These are phyloP conservation scores for Ammodytes dubius DNA, from an alignment of 2,113 vertebrate genomes.

Conservation along the genomic window DNA sequence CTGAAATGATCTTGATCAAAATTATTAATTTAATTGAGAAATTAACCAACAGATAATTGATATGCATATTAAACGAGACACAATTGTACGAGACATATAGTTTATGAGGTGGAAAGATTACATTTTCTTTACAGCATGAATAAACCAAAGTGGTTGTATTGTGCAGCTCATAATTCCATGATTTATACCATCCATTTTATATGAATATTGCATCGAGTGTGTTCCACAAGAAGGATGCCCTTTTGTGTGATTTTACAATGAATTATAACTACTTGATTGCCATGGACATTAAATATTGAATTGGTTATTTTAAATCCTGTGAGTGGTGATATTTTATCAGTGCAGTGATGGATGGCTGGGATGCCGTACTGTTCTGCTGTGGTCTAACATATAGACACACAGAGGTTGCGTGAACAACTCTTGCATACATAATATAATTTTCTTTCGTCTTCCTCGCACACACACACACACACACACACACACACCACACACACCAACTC, in stretches of 20 bases:
- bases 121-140: constrained; percentile 13
- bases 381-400: constrained; percentile 17
- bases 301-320: constrained; percentile 49
- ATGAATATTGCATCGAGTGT: constrained; percentile 47
- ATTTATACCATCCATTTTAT: constrained; percentile 39
- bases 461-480: constrained; percentile 28
- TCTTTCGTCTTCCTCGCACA: constrained; percentile 50
- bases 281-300: constrained; percentile 65
- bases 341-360: constrained; percentile 45
- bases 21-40: neutral
- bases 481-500: constrained; percentile 26
- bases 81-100: neutral
- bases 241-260: constrained; percentile 39
- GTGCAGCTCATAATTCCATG: constrained; percentile 23
- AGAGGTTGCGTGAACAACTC: constrained; percentile 57
- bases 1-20: neutral
- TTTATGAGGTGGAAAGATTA: neutral
- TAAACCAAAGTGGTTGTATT: constrained; percentile 14
- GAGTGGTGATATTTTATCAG: constrained; percentile 63
- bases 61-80: neutral
- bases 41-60: neutral
- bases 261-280: constrained; percentile 34
- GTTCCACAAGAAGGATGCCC: constrained; percentile 22
- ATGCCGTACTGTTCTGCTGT: constrained; percentile 21
- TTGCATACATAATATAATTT: constrained; percentile 73